phyloP scores from a whole-genome alignment of 2,797 vertebrate species.

The Arnoldichthys spilopterus region DNA sequence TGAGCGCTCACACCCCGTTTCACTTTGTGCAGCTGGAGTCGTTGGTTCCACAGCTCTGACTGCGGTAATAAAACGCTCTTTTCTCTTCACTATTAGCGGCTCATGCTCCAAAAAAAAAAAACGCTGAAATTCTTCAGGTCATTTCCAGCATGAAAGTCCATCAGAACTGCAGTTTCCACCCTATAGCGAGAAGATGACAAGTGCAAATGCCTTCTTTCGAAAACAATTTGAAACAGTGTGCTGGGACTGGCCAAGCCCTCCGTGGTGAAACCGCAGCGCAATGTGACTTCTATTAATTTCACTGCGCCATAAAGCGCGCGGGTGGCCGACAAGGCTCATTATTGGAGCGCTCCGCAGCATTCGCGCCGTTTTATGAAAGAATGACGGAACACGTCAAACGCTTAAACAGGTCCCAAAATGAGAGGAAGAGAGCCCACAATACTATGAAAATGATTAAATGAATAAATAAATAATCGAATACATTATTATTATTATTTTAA shows the following conservation, averaged over 20 bases:
- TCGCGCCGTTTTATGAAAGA: slow-evolving; percentile 68
- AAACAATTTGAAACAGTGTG: slow-evolving; percentile 63
- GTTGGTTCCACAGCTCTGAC: no score
- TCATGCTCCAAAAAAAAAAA: no score
- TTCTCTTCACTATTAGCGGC: no score
- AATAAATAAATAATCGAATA: no score
- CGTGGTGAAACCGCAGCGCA: slow-evolving; percentile 67
- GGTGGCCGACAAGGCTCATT: slow-evolving; percentile 76
- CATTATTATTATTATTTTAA: no score
- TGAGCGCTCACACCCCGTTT: no score
- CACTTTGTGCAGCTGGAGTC: no score
- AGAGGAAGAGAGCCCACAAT: slow-evolving; percentile 28
- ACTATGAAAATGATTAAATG: no score
- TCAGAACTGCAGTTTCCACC: slow-evolving; percentile 22
- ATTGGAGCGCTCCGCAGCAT: slow-evolving; percentile 63
- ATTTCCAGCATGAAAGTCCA: slow-evolving; percentile 22
- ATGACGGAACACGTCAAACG: slow-evolving; percentile 67
- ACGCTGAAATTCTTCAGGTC: background rate
- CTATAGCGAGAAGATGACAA: slow-evolving; percentile 46
- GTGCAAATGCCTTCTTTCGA: slow-evolving; percentile 58
- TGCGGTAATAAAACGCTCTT: no score
- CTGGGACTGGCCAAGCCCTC: slow-evolving; percentile 56
- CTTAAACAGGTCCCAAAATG: slow-evolving; percentile 62
- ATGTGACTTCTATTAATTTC: slow-evolving; percentile 81
- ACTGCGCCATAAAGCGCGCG: slow-evolving; percentile 75